Evolutionary conservation across 1,140 invertebrate species (phyloP).

Genomic region (Tribolium madens): DNA sequence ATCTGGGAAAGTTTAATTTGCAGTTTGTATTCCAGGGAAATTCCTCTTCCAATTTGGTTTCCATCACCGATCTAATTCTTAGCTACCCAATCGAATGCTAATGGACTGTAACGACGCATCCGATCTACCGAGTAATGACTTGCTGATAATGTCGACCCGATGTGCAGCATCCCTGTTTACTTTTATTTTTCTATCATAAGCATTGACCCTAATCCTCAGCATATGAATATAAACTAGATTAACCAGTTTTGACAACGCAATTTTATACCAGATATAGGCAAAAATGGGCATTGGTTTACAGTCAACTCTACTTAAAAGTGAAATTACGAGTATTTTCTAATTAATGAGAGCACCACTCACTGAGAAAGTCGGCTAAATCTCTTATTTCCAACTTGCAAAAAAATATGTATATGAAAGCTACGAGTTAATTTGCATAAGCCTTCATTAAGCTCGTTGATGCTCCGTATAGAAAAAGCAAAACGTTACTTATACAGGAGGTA

Average conservation of each 20-base stretch:
- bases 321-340: not conserved
- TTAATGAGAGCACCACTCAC: not conserved
- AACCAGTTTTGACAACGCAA: not conserved
- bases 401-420: not conserved
- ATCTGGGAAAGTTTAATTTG: slow-evolving; percentile 38
- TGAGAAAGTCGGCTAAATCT: not conserved
- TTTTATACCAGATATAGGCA: not conserved
- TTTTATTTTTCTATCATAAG: slow-evolving; percentile 2
- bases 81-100: slow-evolving; percentile 37
- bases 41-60: slow-evolving; percentile 41
- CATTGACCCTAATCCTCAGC: too few relatives aligned
- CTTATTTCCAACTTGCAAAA: not conserved
- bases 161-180: slow-evolving; percentile 21
- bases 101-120: slow-evolving; percentile 37
- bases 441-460: not conserved
- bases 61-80: slow-evolving; percentile 42
- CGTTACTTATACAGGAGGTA: not conserved
- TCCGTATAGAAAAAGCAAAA: not conserved
- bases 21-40: slow-evolving; percentile 28
- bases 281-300: not conserved
- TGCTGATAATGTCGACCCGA: slow-evolving; percentile 28
- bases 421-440: not conserved
- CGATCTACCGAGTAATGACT: slow-evolving; percentile 38
- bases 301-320: not conserved
- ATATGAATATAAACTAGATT: too few relatives aligned